These are phyloP conservation scores for Carassius auratus DNA, from an alignment of 2,113 vertebrate genomes.

Conservation along the genomic window DNA sequence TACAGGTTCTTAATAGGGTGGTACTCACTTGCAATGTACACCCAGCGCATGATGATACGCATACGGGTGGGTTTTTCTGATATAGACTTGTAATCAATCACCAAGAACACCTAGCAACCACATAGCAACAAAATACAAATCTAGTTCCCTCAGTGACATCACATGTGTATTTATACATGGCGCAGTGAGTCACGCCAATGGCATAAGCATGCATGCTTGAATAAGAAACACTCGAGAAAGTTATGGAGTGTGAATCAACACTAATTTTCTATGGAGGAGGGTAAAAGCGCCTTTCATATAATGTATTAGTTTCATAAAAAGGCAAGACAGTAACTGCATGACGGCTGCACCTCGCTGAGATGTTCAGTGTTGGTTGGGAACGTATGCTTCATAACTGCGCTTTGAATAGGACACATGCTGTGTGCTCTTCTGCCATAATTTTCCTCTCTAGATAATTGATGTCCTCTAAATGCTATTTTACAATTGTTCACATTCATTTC, in stretches of 20 bases:
- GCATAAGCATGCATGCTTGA: not conserved
- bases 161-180: not conserved
- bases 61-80: not conserved
- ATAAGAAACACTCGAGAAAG: not conserved
- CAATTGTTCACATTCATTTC: constrained; percentile 33
- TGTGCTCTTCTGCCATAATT: constrained; percentile 12
- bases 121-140: not conserved
- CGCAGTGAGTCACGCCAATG: not conserved
- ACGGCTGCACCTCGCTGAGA: constrained; percentile 44
- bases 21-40: not conserved
- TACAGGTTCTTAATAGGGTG: not conserved
- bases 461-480: constrained; percentile 31
- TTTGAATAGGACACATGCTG: constrained; percentile 26
- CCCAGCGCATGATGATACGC: not conserved
- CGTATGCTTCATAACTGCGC: constrained; percentile 33
- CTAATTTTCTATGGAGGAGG: constrained; percentile 35
- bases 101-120: not conserved
- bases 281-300: constrained; percentile 22
- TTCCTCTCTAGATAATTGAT: constrained; percentile 36
- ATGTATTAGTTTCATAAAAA: constrained; percentile 4
- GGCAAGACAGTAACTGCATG: constrained; percentile 30
- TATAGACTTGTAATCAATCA: not conserved
- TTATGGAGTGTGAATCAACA: constrained; percentile 6
- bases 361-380: constrained; percentile 18
- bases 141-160: not conserved